phyloP scores from a whole-genome alignment of 2,113 vertebrate species.

The Nothobranchius furzeri region DNA sequence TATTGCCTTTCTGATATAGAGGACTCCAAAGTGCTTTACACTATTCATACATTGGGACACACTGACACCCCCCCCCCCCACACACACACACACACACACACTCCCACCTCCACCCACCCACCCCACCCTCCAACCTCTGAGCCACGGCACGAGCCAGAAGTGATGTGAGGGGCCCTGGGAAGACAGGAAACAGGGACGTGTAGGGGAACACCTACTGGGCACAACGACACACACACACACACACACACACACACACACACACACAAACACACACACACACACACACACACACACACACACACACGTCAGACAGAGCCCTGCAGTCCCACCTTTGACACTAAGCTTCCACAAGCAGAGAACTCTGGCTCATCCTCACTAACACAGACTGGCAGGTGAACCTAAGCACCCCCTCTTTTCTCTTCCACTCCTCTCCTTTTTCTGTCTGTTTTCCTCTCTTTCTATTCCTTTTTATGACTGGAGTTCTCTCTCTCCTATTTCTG shows the following conservation, averaged over 20 bases:
- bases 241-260: conserved; percentile 31
- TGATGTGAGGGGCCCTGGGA: conserved; percentile 41
- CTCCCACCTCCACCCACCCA: too few relatives aligned
- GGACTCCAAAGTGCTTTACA: too few relatives aligned
- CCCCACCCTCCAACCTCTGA: too few relatives aligned
- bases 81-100: too few relatives aligned
- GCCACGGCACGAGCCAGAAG: conserved; percentile 18
- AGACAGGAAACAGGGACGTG: conserved; percentile 48
- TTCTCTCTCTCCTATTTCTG: conserved; percentile 58
- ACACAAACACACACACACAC: conserved; percentile 21
- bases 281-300: conserved; percentile 32
- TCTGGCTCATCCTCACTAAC: conserved; percentile 74
- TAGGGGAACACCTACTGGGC: conserved; percentile 70
- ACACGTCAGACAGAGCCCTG: conserved; percentile 64
- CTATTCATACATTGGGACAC: too few relatives aligned
- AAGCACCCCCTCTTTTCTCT: conserved; percentile 69
- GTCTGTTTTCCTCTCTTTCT: conserved; percentile 51
- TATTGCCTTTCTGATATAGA: too few relatives aligned
- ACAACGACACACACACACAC: conserved; percentile 41
- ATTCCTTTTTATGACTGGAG: conserved; percentile 21
- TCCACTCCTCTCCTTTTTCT: conserved; percentile 58
- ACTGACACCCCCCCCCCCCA: too few relatives aligned
- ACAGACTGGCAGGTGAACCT: conserved; percentile 78
- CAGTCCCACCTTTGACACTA: conserved; percentile 79
- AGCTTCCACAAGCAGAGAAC: conserved; percentile 73